These are phyloP conservation scores for Drosophila repleta DNA, from an alignment of 1,140 invertebrate species.

Conservation along the genomic window DNA sequence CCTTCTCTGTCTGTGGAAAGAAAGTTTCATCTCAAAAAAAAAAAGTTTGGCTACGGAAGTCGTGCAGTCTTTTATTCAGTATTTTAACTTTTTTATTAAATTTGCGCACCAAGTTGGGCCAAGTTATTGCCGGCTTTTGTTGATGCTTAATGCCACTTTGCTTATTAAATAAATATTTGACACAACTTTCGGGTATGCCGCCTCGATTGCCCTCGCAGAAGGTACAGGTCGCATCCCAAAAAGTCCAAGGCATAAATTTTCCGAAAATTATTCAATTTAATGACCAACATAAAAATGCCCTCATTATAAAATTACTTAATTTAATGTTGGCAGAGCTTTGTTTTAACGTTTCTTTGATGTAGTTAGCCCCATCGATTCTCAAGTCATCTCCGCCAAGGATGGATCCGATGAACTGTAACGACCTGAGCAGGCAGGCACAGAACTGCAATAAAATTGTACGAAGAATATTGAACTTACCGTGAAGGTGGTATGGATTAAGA, in stretches of 20 bases:
- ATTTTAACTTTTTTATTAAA: constrained; percentile 71
- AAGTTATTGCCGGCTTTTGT: constrained; percentile 41
- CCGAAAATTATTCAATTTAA: constrained; percentile 22
- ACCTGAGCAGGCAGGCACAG: no score
- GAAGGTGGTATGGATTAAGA: no score
- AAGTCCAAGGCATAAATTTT: constrained; percentile 8
- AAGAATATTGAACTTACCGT: no score
- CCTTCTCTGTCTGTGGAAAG: not conserved
- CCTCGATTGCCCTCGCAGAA: constrained; percentile 39
- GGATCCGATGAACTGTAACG: no score
- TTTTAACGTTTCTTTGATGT: not conserved
- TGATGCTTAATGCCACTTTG: constrained; percentile 48
- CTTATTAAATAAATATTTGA: constrained; percentile 73
- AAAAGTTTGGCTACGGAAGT: constrained; percentile 35
- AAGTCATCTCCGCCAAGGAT: not conserved
- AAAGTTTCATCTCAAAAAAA: constrained; percentile 28
- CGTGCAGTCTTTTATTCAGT: constrained; percentile 48
- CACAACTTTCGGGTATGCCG: constrained; percentile 50
- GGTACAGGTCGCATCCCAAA: constrained; percentile 10
- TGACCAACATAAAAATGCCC: constrained; percentile 35
- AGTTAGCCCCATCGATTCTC: not conserved
- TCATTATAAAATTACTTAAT: constrained; percentile 33
- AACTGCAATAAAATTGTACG: no score
- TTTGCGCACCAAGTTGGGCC: constrained; percentile 33
- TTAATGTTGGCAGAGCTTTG: constrained; percentile 1